Evolutionary conservation across 2,113 vertebrate species (phyloP).

Genomic region (Corapipo altera): DNA sequence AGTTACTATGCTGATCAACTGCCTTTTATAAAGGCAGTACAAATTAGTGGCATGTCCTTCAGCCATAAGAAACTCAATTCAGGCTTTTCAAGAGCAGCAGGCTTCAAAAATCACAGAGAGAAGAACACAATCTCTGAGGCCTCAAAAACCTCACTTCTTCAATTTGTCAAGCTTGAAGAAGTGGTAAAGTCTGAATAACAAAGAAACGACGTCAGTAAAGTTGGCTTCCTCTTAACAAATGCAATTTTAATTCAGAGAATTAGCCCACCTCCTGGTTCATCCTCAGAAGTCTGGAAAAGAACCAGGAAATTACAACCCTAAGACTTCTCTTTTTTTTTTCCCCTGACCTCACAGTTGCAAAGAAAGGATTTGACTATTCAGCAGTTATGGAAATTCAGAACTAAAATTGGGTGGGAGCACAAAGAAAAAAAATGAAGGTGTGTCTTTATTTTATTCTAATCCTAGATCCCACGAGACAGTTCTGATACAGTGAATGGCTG

Average conservation of each 20-base stretch:
- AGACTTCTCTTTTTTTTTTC: not conserved
- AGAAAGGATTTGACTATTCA: constrained; percentile 38
- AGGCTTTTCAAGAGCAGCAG: not conserved
- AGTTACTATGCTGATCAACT: not conserved
- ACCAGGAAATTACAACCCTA: not conserved
- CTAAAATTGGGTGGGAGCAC: not conserved
- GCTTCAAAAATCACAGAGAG: not conserved
- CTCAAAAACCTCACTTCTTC: not conserved
- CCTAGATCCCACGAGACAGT: not conserved
- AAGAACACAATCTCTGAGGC: not conserved
- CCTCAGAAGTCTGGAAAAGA: not conserved
- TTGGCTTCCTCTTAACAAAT: not conserved
- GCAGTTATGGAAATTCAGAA: constrained; percentile 29
- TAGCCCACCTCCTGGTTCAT: not conserved
- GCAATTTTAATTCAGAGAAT: not conserved
- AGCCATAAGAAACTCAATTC: not conserved
- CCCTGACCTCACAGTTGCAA: not conserved
- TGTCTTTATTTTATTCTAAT: constrained; percentile 17
- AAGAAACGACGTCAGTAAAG: not conserved
- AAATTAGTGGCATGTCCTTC: not conserved
- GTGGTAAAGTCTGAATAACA: not conserved
- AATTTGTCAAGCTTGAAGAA: constrained; percentile 4
- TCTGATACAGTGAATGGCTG: not conserved
- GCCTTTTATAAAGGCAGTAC: not conserved
- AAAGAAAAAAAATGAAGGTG: not conserved